These are phyloP conservation scores for Myathropa florea DNA, from an alignment of 2,888 invertebrate species.

Conservation along the genomic window DNA sequence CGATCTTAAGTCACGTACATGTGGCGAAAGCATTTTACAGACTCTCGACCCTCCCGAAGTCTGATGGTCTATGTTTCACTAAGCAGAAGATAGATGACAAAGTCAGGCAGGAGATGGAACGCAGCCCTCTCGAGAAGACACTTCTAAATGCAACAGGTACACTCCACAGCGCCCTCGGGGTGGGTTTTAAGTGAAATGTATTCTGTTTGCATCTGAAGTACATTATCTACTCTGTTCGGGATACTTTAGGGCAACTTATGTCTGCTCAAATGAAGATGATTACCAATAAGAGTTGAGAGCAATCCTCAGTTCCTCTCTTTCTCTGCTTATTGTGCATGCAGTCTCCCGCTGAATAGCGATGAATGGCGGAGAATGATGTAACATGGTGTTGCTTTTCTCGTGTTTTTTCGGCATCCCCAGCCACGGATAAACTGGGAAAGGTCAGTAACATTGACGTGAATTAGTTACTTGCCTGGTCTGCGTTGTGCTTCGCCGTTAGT, in stretches of 20 bases:
- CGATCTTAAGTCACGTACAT: slow-evolving; percentile 65
- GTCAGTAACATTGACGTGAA: slow-evolving; percentile 41
- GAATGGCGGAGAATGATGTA: neutral
- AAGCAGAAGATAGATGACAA: neutral
- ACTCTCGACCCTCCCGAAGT: slow-evolving; percentile 56
- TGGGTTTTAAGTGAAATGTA: slow-evolving; percentile 56
- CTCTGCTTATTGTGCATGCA: neutral
- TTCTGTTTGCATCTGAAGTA: slow-evolving; percentile 63
- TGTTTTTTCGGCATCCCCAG: neutral
- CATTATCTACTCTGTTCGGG: slow-evolving; percentile 59
- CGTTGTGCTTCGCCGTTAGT: neutral
- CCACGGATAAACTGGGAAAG: slow-evolving; percentile 13
- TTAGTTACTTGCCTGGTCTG: slow-evolving; percentile 10
- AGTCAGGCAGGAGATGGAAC: slow-evolving; percentile 20
- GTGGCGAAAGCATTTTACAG: slow-evolving; percentile 62
- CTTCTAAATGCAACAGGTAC: slow-evolving; percentile 68
- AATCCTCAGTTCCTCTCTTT: slow-evolving; percentile 13
- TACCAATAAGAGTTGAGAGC: slow-evolving; percentile 64
- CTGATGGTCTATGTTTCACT: slow-evolving; percentile 8
- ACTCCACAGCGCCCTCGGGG: slow-evolving; percentile 43
- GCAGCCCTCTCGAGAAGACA: slow-evolving; percentile 58
- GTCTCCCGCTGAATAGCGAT: neutral
- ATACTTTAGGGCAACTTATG: slow-evolving; percentile 63
- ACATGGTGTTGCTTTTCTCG: neutral
- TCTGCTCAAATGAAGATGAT: slow-evolving; percentile 70